Conservation (phyloP, 1,140 invertebrate species). For the Stegodyphus dumicola region DNA sequence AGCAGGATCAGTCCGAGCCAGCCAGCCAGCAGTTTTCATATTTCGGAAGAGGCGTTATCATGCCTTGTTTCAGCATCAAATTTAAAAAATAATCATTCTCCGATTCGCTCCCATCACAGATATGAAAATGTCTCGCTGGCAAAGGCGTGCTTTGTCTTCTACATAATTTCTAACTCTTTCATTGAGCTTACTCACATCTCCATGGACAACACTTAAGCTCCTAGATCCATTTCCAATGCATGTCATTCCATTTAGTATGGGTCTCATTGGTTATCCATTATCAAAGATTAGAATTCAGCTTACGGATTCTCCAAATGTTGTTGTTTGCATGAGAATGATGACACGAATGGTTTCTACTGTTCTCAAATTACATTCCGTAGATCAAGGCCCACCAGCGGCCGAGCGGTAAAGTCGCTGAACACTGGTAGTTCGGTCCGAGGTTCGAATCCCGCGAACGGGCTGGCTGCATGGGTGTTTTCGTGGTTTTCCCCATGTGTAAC, state of each 20-base stretch:
- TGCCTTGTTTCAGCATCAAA: constrained; percentile 72
- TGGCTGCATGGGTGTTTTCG: too few species aligned
- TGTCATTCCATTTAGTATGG: constrained; percentile 99
- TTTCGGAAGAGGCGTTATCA: constrained; percentile 84
- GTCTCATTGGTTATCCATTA: constrained; percentile 91
- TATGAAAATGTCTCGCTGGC: constrained; percentile 86
- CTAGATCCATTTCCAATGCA: constrained; percentile 68
- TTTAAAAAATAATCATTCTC: constrained; percentile 81
- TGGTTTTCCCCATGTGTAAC: too few species aligned
- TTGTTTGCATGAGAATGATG: constrained; percentile 98
- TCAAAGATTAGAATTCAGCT: constrained; percentile 98
- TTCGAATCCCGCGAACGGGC: too few species aligned
- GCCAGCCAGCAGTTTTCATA: constrained; percentile 98
- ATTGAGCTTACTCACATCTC: constrained; percentile 54
- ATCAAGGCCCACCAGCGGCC: too few species aligned
- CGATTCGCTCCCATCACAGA: constrained; percentile 89
- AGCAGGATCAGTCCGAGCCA: too few species aligned
- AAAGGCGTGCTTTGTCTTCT: constrained; percentile 82
- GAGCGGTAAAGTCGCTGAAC: too few species aligned
- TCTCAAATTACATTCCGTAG: constrained; percentile 91
- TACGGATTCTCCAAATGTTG: constrained; percentile 97
- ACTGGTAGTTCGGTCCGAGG: too few species aligned
- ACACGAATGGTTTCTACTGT: constrained; percentile 90
- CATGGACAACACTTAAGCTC: constrained; percentile 59
- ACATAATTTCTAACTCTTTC: constrained; percentile 75